Base-by-base conservation (phyloP, 2,888 invertebrate genomes). In the Criorhina ranunculi region DNA sequence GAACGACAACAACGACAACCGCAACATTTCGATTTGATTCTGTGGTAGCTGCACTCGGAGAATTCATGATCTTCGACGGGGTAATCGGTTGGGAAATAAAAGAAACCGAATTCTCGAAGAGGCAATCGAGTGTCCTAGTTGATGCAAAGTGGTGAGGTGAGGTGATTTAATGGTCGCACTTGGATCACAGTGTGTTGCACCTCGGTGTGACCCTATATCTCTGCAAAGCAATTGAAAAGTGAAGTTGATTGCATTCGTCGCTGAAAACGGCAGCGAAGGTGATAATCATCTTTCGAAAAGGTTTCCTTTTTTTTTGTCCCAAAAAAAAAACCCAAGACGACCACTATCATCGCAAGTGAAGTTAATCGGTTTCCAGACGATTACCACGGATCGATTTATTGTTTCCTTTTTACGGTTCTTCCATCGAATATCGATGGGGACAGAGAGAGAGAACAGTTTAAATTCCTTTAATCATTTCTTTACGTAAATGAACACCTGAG, bases 141-240 rank as follows among this genome's bases (percentile, higher is more conserved):
- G 73, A 40, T 40, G 46, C 24, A 44, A 51, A 29, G 24, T 57
- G 69, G 11, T 24, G 44, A 60, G 64, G 62, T 64, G 59, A 70
- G 69, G 55, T 76, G 80, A 85, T 80, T 85, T 85, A 80, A 76
- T 85, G 64, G 70, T 66, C 64, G 60, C 70, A 80, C 59, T 76
- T 70, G 69, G 64, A 76, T 70, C 62, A 53, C 70, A 76, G 35
- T 70, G 37, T 57, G 51, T 51, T 24, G 24, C n/a, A 4, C 64
- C 75, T 69, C 64, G 19, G 62, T 62, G 59, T 85, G 76, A 75
- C 76, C 80, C 57, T 62, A 42, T 72, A 9, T 35, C 46, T 51
- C 51, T 60, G 29, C 55, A 60, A 83, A 62, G 49, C 83, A 69
- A 69, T 73, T 67, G 69, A 79, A 83, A 78, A 77, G 51, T 67